phyloP scores from a whole-genome alignment of 1,140 invertebrate species.

The Calliphora vicina region DNA sequence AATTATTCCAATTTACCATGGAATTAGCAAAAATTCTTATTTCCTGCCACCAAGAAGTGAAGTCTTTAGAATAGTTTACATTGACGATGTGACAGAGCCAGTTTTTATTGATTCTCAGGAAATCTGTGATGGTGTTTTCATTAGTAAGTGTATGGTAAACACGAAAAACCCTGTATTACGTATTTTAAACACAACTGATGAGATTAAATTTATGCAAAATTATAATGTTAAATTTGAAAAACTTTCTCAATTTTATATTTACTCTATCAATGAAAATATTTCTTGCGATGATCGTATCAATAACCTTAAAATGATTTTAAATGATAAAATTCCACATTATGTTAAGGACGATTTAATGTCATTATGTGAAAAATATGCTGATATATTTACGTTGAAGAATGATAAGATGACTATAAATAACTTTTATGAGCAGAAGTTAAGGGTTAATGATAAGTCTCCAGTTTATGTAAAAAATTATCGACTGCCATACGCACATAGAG shows the following conservation, averaged over 20 bases:
- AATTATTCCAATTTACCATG: background rate
- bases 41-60: slow-evolving; percentile 15
- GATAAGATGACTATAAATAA: slow-evolving; percentile 16
- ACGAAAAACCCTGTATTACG: background rate
- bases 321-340: background rate
- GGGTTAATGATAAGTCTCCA: background rate
- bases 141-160: background rate
- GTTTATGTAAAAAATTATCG: slow-evolving; percentile 17
- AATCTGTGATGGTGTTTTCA: background rate
- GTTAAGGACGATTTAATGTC: background rate
- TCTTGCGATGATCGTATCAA: background rate
- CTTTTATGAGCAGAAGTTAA: slow-evolving; percentile 14
- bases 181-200: slow-evolving; percentile 26
- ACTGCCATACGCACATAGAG: slow-evolving; percentile 17
- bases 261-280: background rate
- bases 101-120: background rate
- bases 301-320: background rate
- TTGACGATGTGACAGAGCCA: background rate
- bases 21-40: background rate
- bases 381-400: slow-evolving; percentile 9
- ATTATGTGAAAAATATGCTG: background rate
- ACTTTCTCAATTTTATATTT: background rate
- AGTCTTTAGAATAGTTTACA: slow-evolving; percentile 17
- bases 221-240: background rate
- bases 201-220: slow-evolving; percentile 7